phyloP scores from a whole-genome alignment of 2,797 vertebrate species.

The Lerista edwardsae region DNA sequence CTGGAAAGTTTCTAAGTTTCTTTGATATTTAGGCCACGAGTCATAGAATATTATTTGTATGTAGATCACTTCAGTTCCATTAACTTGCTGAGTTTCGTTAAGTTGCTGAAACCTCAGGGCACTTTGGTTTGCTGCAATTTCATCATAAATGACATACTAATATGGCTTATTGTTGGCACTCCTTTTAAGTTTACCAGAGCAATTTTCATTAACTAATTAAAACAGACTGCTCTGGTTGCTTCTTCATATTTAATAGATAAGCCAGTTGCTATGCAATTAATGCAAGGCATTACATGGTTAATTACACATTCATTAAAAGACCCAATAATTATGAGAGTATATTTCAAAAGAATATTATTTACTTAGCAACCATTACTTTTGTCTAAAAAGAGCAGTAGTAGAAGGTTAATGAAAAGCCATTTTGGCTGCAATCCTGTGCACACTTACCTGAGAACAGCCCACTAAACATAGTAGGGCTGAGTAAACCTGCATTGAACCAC shows the following conservation, averaged over 20 bases:
- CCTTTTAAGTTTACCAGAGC: conserved; percentile 5
- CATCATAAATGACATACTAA: background rate
- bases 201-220: conserved; percentile 33
- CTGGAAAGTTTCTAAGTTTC: background rate
- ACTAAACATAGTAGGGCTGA: background rate
- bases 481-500: background rate
- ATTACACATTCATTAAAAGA: conserved; percentile 52
- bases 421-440: background rate
- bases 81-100: background rate
- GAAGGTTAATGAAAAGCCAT: conserved; percentile 28
- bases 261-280: conserved; percentile 39
- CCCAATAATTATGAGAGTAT: conserved; percentile 26
- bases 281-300: conserved; percentile 37
- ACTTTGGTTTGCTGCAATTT: conserved; percentile 12
- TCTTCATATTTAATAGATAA: conserved; percentile 43
- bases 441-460: background rate
- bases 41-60: background rate
- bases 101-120: background rate
- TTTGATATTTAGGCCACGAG: background rate
- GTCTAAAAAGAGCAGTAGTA: background rate
- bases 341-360: conserved; percentile 44
- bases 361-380: conserved; percentile 31
- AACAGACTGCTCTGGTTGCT: conserved; percentile 34
- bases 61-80: background rate
- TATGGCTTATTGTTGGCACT: conserved; percentile 23